Conservation (phyloP, 2,888 invertebrate genomes). For the Netelia inedita region DNA sequence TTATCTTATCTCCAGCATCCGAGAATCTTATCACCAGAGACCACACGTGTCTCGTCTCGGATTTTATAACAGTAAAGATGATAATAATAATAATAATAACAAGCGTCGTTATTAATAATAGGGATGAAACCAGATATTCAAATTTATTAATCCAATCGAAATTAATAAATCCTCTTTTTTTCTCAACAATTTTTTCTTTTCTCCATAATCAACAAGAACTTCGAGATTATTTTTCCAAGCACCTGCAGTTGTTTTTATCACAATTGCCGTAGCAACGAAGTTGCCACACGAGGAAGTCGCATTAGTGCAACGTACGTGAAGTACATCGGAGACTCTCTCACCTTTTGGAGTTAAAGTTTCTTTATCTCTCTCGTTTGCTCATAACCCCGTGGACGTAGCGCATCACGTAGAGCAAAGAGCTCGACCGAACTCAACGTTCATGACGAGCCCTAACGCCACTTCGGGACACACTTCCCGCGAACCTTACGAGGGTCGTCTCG, state of each 20-base stretch:
- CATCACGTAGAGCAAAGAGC: constrained; percentile 46
- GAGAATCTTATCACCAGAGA: constrained; percentile 39
- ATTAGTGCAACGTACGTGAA: constrained; percentile 13
- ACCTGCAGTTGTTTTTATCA: constrained; percentile 33
- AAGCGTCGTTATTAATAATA: not conserved
- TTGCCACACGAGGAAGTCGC: constrained; percentile 20
- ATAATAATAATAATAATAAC: constrained; percentile 23
- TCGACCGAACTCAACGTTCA: constrained; percentile 49
- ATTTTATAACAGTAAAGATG: constrained; percentile 9
- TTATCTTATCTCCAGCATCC: constrained; percentile 58
- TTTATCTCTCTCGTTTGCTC: constrained; percentile 58
- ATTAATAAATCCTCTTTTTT: too few species aligned
- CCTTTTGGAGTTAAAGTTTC: constrained; percentile 61
- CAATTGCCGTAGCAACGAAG: constrained; percentile 17
- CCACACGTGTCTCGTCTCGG: constrained; percentile 14
- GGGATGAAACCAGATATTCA: too few species aligned
- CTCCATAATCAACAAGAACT: not conserved
- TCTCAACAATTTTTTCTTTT: too few species aligned
- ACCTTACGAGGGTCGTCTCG: constrained; percentile 67
- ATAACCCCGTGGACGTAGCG: constrained; percentile 46
- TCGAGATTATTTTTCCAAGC: not conserved
- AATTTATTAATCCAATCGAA: not conserved
- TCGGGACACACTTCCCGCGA: constrained; percentile 55
- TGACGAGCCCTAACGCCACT: constrained; percentile 71
- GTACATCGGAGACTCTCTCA: constrained; percentile 29